These are phyloP conservation scores for Neolamprologus modestus DNA, from an alignment of 2,113 vertebrate genomes.

Conservation along the genomic window DNA sequence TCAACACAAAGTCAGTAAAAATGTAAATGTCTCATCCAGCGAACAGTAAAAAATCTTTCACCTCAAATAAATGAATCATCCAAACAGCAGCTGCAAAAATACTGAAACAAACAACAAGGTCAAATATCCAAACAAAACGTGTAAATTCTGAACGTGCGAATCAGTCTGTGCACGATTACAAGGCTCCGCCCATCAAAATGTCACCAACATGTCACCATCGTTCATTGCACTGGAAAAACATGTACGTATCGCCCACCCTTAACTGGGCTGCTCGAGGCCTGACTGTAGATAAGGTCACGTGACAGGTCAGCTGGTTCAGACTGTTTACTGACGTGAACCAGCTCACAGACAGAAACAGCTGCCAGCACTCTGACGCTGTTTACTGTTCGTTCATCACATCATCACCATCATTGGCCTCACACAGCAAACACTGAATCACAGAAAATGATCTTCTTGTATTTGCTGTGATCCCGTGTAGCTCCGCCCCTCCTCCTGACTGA, in stretches of 20 bases:
- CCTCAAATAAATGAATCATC: background rate
- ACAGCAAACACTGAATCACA: background rate
- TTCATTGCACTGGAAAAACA: background rate
- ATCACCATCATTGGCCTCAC: background rate
- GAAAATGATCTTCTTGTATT: background rate
- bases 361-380: background rate
- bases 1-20: background rate
- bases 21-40: background rate
- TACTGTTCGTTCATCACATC: fast-evolving
- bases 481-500: background rate
- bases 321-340: background rate
- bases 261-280: background rate
- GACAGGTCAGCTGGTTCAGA: background rate
- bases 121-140: background rate
- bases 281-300: background rate
- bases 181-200: background rate
- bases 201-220: background rate
- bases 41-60: background rate
- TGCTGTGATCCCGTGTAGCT: background rate
- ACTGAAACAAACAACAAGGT: background rate
- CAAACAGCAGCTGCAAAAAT: background rate
- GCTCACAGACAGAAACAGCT: background rate
- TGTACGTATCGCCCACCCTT: no score
- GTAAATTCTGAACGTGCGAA: fast-evolving
- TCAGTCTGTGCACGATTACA: background rate